Evolutionary conservation across 2,797 vertebrate genomes (phyloP), one percentile per base, ranked within the genome.

Genomic region (Artibeus lituratus): DNA sequence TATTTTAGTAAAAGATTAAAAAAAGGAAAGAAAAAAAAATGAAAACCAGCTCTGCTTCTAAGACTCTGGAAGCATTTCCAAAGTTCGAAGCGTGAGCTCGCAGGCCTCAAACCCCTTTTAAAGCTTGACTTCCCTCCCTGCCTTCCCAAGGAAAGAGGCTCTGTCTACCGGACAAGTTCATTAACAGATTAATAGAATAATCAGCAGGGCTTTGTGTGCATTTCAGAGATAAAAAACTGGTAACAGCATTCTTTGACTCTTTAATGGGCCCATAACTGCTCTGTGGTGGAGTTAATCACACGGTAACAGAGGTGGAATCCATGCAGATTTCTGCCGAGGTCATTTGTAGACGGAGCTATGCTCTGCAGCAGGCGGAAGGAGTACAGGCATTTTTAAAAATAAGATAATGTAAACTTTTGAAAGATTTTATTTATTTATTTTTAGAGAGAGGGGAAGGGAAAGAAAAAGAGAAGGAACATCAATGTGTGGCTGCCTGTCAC

Each of bases 141-240:
- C 88, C 96, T 98, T 69, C 65, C 67, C 97, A 97, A 97, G 90
- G 96, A 97, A 0, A 22, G 92, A 85, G 97, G 98, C 97, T 98
- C 98, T 98, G 97, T 98, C 98, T 98, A 93, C 96, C 95, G 97
- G 98, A 98, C 98, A 98, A 98, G 97, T 98, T 99, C 98, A 99
- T 99, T 99, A 99, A 98, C 98, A 98, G 98, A 99, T 98, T 99
- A 98, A 98, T 98, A 98, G 98, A 98, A 98, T 98, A 98, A 98
- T 99, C 98, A 98, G 98, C 98, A 18, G 98, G 98, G 98, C 98
- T 98, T 98, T 99, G 98, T 98, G 98, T 99, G 98, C 94, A 80
- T 98, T 98, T 98, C 98, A 95, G 96, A 99, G 98, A 98, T 98
- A 98, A 98, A 98, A 98, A 98, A 98, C 98, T 98, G 95, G 98